These are phyloP conservation scores for Macquaria australasica DNA, from an alignment of 2,113 vertebrate species.

Conservation along the genomic window DNA sequence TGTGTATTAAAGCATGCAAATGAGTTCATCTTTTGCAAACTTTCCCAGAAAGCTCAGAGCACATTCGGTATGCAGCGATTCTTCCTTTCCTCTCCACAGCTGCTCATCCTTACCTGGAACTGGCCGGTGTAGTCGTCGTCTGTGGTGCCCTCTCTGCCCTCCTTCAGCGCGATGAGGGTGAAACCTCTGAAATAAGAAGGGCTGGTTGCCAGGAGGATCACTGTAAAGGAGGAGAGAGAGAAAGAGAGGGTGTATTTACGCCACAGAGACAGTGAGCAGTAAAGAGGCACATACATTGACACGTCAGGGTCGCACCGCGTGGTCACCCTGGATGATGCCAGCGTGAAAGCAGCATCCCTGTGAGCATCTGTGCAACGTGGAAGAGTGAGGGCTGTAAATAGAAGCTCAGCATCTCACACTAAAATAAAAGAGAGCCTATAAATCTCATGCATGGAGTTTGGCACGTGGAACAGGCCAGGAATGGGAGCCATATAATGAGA, in stretches of 20 bases:
- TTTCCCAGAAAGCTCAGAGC: constrained; percentile 15
- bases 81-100: background rate
- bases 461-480: background rate
- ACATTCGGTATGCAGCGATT: background rate
- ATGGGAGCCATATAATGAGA: constrained; percentile 17
- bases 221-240: constrained; percentile 75
- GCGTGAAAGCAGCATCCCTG: background rate
- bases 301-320: background rate
- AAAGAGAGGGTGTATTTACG: constrained; percentile 13
- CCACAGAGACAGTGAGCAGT: constrained; percentile 1
- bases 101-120: constrained; percentile 90
- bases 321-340: constrained; percentile 13
- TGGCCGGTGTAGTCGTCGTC: constrained; percentile 92
- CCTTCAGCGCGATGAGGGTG: constrained; percentile 93
- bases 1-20: constrained; percentile 47
- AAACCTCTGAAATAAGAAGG: constrained; percentile 96
- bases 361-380: constrained; percentile 16
- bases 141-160: constrained; percentile 92
- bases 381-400: constrained; percentile 42
- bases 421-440: constrained; percentile 1
- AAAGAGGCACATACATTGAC: background rate
- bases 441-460: constrained; percentile 1
- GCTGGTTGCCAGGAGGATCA: constrained; percentile 91
- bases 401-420: constrained; percentile 13
- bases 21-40: constrained; percentile 13